Conservation (phyloP, 2,888 invertebrate genomes). For the Drosophila formosana region DNA sequence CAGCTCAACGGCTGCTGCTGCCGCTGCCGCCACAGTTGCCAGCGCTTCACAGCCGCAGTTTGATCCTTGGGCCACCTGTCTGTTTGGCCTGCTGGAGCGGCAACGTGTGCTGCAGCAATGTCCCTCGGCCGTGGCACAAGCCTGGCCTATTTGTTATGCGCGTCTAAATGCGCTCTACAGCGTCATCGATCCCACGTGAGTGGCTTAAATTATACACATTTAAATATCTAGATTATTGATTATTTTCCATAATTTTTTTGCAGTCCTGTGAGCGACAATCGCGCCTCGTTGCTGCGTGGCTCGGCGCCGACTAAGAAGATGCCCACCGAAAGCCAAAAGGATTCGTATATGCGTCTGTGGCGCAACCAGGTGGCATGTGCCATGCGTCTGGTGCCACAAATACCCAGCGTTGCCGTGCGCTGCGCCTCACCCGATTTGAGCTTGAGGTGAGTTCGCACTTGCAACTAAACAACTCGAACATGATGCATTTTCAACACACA, state of each 20-base stretch:
- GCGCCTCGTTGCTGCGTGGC: constrained; percentile 96
- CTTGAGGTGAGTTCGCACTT: constrained; percentile 88
- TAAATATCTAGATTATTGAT: not conserved
- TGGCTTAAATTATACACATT: not conserved
- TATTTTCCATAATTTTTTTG: constrained; percentile 41
- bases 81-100: constrained; percentile 95
- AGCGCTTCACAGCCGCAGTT: constrained; percentile 85
- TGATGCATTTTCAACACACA: constrained; percentile 24
- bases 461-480: not conserved
- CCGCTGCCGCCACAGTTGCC: constrained; percentile 52
- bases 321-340: constrained; percentile 92
- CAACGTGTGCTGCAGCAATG: constrained; percentile 93
- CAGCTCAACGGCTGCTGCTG: constrained; percentile 66
- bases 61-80: constrained; percentile 96
- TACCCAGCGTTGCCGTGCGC: constrained; percentile 93
- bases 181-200: constrained; percentile 97
- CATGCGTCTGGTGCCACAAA: constrained; percentile 97
- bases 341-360: constrained; percentile 98
- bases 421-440: constrained; percentile 97
- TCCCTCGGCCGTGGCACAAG: constrained; percentile 93
- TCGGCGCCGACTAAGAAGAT: constrained; percentile 95
- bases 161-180: constrained; percentile 95
- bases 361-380: constrained; percentile 98
- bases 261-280: constrained; percentile 97
- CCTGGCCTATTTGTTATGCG: constrained; percentile 98